Evolutionary conservation across 2,113 vertebrate species (phyloP).

Genomic region (Lepus americanus): DNA sequence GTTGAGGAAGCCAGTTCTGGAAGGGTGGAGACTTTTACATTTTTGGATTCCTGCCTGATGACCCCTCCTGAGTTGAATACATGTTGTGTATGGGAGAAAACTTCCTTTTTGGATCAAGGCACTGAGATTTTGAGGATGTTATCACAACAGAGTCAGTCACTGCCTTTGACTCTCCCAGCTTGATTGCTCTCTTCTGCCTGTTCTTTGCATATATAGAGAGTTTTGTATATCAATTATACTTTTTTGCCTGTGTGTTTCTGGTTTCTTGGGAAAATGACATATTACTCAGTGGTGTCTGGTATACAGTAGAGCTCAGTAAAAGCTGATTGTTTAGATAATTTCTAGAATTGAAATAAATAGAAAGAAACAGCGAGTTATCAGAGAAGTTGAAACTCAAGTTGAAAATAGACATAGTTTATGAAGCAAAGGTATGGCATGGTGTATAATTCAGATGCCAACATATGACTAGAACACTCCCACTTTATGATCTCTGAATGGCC

Average conservation of each 20-base stretch:
- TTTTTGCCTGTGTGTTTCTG: neutral
- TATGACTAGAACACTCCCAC: neutral
- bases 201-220: neutral
- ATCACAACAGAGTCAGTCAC: neutral
- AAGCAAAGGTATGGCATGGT: neutral
- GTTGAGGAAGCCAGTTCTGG: neutral
- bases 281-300: neutral
- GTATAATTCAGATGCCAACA: neutral
- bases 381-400: neutral
- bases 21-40: neutral
- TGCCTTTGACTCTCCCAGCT: neutral
- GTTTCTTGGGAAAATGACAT: neutral
- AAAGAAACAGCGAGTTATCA: neutral
- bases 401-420: constrained; percentile 44
- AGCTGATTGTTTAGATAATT: neutral
- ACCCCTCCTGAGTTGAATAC: neutral
- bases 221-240: neutral
- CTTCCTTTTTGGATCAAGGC: neutral
- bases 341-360: neutral
- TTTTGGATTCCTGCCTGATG: neutral
- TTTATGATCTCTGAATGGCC: neutral
- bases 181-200: neutral
- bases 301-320: neutral
- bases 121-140: neutral
- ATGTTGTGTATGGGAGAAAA: neutral